These are phyloP conservation scores for Lampris incognitus DNA, from an alignment of 2,113 vertebrate species.

Conservation along the genomic window DNA sequence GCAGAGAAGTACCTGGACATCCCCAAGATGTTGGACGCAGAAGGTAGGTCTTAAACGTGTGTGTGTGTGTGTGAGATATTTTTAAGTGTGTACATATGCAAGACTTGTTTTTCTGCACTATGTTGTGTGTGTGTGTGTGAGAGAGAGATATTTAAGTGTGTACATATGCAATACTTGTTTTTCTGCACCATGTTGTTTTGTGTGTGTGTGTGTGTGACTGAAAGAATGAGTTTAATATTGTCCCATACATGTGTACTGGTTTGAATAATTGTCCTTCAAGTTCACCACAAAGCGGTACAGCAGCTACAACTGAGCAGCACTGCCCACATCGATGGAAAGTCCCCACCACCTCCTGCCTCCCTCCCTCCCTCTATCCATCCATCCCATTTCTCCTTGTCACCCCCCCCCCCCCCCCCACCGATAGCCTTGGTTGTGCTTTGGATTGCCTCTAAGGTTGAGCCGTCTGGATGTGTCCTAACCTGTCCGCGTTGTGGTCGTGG, in stretches of 20 bases:
- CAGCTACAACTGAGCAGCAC: neutral
- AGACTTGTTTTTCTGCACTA: too few relatives aligned
- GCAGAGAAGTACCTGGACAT: slow-evolving; percentile 87
- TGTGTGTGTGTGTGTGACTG: neutral
- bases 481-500: neutral
- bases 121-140: too few relatives aligned
- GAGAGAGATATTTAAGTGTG: too few relatives aligned
- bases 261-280: neutral
- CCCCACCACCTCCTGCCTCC: neutral
- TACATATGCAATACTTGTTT: too few relatives aligned
- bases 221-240: neutral
- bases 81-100: too few relatives aligned
- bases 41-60: slow-evolving; percentile 79
- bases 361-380: neutral
- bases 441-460: neutral
- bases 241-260: neutral
- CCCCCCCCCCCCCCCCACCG: neutral
- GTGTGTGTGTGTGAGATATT: neutral
- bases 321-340: neutral
- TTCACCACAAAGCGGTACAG: neutral
- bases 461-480: neutral
- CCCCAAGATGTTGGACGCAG: slow-evolving; percentile 91
- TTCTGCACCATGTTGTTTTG: neutral
- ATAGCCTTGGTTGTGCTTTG: neutral
- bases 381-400: neutral